Base-by-base conservation (phyloP, 1,140 invertebrate species). In the Polypedilum pembai region DNA sequence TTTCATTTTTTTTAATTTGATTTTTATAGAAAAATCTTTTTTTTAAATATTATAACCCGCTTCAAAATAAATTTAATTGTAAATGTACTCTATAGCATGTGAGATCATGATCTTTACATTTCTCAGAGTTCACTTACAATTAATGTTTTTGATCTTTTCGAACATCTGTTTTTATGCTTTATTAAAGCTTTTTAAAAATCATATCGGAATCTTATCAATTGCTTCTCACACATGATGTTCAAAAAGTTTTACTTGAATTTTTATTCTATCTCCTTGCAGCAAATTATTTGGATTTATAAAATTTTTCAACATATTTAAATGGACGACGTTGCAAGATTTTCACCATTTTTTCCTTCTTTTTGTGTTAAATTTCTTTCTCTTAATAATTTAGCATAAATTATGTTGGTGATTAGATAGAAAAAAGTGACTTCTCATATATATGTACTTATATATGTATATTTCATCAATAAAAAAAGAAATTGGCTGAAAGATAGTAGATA, bases 1-100 rank as follows among this genome's bases (percentile, higher is more conserved):
- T 56, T 56, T 56, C n/a, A 56, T n/a, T 56, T 56, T 45, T 45
- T 56, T 56, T 56, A 56, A 56, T 56, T 56, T 56, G 45, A 56
- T 56, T 56, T 33, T 56, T 56, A 56, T 56, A 56, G 45, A 56
- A 56, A 56, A 56, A 56, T 56, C 45, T 56, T 56, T 56, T 45
- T 8, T 56, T 56, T 56, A 15, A 56, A 56, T 56, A 15, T 56
- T 12, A 33, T 33, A 5, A 56, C 45, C 45, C 45, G 45, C 45
- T 56, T 56, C 15, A 15, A n/a, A n/a, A 56, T 56, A 56, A 56
- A 56, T 56, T 15, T 56, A n/a, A 56, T n/a, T 56, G 7, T 56
- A 56, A 56, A 56, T n/a, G 10, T n/a, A n/a, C n/a, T 12, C 10
- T 12, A 56, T n/a, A 5, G 24, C 5, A 33, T 33, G n/a, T 15